Evolutionary conservation across 2,113 vertebrate species (phyloP).

Genomic region (Cranoglanis bouderius): DNA sequence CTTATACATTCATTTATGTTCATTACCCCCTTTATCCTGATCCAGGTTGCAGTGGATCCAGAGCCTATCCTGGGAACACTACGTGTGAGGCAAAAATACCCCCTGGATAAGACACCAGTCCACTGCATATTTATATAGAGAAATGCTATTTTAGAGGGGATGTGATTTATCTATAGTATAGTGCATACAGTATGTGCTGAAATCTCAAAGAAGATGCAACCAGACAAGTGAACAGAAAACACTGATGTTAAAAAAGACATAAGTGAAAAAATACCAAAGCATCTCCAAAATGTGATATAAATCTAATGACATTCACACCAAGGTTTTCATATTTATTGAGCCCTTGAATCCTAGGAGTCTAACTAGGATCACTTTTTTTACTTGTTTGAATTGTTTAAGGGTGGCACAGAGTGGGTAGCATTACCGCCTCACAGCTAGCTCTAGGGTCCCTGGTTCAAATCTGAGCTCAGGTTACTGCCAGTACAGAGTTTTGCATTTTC

Average conservation of each 20-base stretch:
- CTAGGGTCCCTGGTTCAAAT: neutral
- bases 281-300: neutral
- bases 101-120: neutral
- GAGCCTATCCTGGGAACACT: neutral
- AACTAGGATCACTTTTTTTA: too few species aligned
- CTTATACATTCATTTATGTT: slow-evolving; percentile 1
- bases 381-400: neutral
- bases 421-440: neutral
- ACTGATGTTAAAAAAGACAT: neutral
- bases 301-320: neutral
- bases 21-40: neutral
- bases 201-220: neutral
- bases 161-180: neutral
- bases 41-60: neutral
- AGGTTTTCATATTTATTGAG: neutral
- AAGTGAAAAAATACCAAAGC: neutral
- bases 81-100: neutral
- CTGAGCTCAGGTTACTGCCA: neutral
- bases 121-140: neutral
- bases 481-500: neutral
- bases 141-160: neutral
- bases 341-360: neutral
- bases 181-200: neutral
- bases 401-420: neutral
- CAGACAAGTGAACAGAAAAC: neutral